A percentile compares a stretch with the other conserved stretches of the same genome.
phyloP scores from a whole-genome alignment of 92 coral and sea anemone species.

The Ricordea florida region DNA sequence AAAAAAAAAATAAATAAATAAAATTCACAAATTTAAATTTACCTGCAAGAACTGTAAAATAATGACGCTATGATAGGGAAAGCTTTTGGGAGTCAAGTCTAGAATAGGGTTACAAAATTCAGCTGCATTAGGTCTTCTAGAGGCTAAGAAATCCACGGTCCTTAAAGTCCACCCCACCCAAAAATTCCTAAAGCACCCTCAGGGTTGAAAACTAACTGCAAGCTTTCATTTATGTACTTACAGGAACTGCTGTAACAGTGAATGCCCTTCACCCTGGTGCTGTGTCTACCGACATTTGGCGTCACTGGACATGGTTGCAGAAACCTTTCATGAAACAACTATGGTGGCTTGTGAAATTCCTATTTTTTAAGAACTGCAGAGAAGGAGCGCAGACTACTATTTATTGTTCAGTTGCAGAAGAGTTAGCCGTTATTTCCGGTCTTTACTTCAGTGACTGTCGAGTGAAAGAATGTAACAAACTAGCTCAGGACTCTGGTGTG shows the following conservation, averaged over 20 bases:
- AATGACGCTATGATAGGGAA: too few species aligned
- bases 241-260: constrained; percentile 69
- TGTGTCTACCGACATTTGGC: constrained; percentile 45
- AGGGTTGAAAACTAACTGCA: too few species aligned
- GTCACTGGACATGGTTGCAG: not conserved
- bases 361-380: constrained; percentile 46
- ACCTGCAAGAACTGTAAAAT: too few species aligned
- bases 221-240: not conserved
- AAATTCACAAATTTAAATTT: too few species aligned
- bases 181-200: too few species aligned
- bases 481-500: constrained; percentile 64
- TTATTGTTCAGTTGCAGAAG: constrained; percentile 77
- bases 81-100: too few species aligned
- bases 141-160: too few species aligned
- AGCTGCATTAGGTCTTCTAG: too few species aligned
- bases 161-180: too few species aligned
- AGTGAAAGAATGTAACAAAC: constrained; percentile 31
- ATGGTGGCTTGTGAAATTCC: not conserved
- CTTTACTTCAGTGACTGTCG: constrained; percentile 69
- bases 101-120: too few species aligned
- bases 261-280: constrained; percentile 78
- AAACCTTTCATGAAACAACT: constrained; percentile 4
- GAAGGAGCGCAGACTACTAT: constrained; percentile 85
- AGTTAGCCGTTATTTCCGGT: constrained; percentile 57
- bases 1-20: too few species aligned